Evolutionary conservation across 2,113 vertebrate genomes (phyloP).

Genomic region (Antennarius striatus): DNA sequence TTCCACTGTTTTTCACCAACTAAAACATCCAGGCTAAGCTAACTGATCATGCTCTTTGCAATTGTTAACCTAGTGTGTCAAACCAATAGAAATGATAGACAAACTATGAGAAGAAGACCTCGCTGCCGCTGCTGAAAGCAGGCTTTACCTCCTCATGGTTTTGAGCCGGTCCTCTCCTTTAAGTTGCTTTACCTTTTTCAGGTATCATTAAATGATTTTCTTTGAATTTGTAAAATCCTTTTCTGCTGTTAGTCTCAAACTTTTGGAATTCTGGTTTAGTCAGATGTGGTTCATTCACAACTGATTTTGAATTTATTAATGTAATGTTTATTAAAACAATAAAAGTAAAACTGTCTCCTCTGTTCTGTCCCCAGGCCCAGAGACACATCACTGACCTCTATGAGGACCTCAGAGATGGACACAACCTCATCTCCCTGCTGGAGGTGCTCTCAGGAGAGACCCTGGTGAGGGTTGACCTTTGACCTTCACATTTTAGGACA

Average conservation of each 20-base stretch:
- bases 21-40: too few relatives aligned
- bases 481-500: constrained; percentile 11
- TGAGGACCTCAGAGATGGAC: constrained; percentile 95
- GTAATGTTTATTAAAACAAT: not conserved
- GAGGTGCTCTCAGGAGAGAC: constrained; percentile 96
- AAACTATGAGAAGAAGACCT: not conserved
- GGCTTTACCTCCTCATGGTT: too few relatives aligned
- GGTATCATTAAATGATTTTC: too few relatives aligned
- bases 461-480: constrained; percentile 80
- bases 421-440: constrained; percentile 96
- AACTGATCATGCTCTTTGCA: not conserved
- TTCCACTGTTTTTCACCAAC: not conserved
- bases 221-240: too few relatives aligned
- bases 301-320: too few relatives aligned
- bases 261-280: too few relatives aligned
- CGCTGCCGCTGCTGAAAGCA: not conserved
- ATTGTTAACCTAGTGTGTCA: not conserved
- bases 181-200: too few relatives aligned
- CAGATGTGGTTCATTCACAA: too few relatives aligned
- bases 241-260: too few relatives aligned
- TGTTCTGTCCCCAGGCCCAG: constrained; percentile 79
- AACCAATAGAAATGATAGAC: not conserved
- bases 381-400: constrained; percentile 93
- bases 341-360: not conserved
- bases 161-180: too few relatives aligned